These are phyloP conservation scores for Druon quercuslanigerum DNA, from an alignment of 1,140 invertebrate species.

Conservation along the genomic window DNA sequence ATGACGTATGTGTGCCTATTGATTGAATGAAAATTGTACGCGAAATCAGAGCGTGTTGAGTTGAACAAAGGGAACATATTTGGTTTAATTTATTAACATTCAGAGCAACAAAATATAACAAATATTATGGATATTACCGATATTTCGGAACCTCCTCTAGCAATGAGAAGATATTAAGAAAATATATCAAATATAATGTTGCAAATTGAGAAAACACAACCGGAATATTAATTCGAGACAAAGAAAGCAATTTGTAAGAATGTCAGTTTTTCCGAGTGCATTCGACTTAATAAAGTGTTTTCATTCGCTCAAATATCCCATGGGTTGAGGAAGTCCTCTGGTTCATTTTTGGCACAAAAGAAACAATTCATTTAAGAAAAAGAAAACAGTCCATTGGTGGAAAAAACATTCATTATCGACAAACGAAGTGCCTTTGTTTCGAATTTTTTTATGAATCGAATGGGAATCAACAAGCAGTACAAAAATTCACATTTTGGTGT, in stretches of 20 bases:
- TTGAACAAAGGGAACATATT: too few relatives aligned
- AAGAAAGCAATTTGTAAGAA: constrained; percentile 30
- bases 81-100: too few relatives aligned
- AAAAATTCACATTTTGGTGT: constrained; percentile 10
- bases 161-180: background rate
- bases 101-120: too few relatives aligned
- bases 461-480: constrained; percentile 24
- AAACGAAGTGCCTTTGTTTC: constrained; percentile 21
- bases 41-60: too few relatives aligned
- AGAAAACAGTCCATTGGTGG: background rate
- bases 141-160: too few relatives aligned
- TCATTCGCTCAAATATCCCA: constrained; percentile 26
- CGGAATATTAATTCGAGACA: constrained; percentile 2
- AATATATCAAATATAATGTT: background rate
- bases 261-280: background rate
- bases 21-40: too few relatives aligned
- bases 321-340: constrained; percentile 26
- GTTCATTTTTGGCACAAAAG: constrained; percentile 26
- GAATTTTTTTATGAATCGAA: constrained; percentile 8
- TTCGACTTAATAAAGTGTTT: constrained; percentile 7
- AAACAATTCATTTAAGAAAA: constrained; percentile 25
- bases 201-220: background rate
- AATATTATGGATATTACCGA: too few relatives aligned
- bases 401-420: constrained; percentile 6
- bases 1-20: background rate